These are phyloP conservation scores for Netelia virgata DNA, from an alignment of 2,888 invertebrate species.

Conservation along the genomic window DNA sequence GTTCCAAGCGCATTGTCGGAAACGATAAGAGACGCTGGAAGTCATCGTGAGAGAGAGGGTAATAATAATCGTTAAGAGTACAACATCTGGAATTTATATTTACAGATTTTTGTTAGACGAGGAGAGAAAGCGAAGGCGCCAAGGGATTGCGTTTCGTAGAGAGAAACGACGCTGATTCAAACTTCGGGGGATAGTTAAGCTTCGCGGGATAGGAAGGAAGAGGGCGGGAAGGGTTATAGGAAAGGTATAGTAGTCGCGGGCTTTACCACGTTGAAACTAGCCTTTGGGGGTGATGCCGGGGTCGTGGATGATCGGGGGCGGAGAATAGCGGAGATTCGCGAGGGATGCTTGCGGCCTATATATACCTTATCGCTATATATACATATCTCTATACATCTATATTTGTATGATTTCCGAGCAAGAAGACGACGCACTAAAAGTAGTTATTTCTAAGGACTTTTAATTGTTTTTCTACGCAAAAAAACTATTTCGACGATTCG, in stretches of 20 bases:
- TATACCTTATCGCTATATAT: background rate
- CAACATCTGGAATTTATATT: constrained; percentile 30
- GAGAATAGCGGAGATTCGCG: constrained; percentile 75
- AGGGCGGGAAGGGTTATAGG: constrained; percentile 18
- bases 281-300: constrained; percentile 78
- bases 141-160: constrained; percentile 53
- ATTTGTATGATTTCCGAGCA: background rate
- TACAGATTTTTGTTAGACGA: constrained; percentile 25
- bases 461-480: constrained; percentile 30
- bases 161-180: constrained; percentile 75
- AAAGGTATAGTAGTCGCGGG: constrained; percentile 44
- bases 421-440: constrained; percentile 18
- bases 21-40: no score
- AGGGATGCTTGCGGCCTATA: constrained; percentile 53
- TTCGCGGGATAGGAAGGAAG: constrained; percentile 72
- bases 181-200: constrained; percentile 81
- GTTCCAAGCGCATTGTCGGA: no score
- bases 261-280: constrained; percentile 75
- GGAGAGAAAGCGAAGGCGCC: constrained; percentile 28
- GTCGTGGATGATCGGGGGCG: constrained; percentile 79
- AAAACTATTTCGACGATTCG: constrained; percentile 13
- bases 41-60: background rate
- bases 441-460: constrained; percentile 44
- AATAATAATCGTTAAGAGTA: constrained; percentile 1
- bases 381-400: background rate